Base-by-base conservation (phyloP, 92 coral and sea anemone genomes). In the Blastomussa wellsi region DNA sequence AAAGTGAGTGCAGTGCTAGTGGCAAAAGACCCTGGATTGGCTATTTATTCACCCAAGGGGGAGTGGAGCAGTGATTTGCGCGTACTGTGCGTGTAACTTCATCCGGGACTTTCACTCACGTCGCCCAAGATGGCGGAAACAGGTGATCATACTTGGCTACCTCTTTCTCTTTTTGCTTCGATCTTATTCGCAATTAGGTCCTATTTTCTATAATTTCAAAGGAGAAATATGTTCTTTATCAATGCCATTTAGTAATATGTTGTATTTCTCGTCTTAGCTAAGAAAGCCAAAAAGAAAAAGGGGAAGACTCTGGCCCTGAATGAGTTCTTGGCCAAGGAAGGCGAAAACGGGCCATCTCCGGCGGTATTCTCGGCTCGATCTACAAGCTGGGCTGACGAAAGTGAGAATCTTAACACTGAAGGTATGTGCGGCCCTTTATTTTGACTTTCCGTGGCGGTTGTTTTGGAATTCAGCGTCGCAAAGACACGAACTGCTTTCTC, bases 41-140 rank as follows among this genome's bases (percentile, higher is more conserved):
- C 62, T 2, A 53, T 22, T 1, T 11, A 51, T 8, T 22, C 6
- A 12, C 66, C 29, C 39, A 15, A 39, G 37, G 35, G 59, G n/a
- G 80, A 68, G 51, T 4, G 42, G 74, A 7, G 2, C 22, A 52
- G 59, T 52, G 59, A 52, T 65, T 65, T 76, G 78, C 52, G 85
- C 81, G 90, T 86, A 69, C 57, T 20, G 86, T 37, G 49, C 28
- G 77, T 29, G 83, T 41, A 53, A 65, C 78, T 0, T 60, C 77
- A 92, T 90, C 95, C 93, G 95, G 95, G 95, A 60, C 81, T 74
- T 87, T 73, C 86, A 55, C 79, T 85, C 98, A 90, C 95, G 98
- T 87, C 92, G 92, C 91, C 93, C 93, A 94, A 96, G 88, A 96
- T 96, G 99, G 99, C 99, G 97, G 99, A 96, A 88, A 92, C 99